These are phyloP conservation scores for Cheirogaleus medius DNA, from an alignment of 2,113 vertebrate species.

Conservation along the genomic window DNA sequence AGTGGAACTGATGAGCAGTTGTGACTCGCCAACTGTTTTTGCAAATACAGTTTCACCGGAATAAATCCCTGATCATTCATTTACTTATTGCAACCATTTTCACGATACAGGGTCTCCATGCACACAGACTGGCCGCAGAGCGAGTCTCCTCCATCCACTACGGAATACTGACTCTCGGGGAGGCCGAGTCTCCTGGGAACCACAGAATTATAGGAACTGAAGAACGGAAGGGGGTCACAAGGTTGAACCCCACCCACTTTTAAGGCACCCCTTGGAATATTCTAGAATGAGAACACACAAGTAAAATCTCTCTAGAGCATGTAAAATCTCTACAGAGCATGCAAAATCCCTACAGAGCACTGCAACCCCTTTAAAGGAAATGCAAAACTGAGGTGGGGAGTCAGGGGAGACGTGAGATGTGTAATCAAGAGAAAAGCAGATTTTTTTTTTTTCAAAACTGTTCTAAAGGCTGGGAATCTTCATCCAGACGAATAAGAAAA, in stretches of 20 bases:
- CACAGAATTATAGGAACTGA: not conserved
- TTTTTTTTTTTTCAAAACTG: not conserved
- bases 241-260: not conserved
- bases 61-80: no score
- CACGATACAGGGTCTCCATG: no score
- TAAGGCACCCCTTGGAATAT: not conserved
- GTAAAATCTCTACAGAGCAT: no score
- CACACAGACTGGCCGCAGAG: not conserved
- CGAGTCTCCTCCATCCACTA: no score
- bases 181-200: not conserved
- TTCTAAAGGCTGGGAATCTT: not conserved
- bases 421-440: not conserved
- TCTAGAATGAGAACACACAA: not conserved
- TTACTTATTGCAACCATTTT: no score
- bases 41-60: no score
- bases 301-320: no score
- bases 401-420: not conserved
- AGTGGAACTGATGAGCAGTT: no score
- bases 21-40: no score
- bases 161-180: not conserved
- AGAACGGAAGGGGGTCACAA: not conserved
- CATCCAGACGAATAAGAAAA: not conserved
- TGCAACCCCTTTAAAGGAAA: not conserved
- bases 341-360: not conserved
- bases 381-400: not conserved